Conservation (phyloP, 2,797 vertebrate species). For the Numenius phaeopus region DNA sequence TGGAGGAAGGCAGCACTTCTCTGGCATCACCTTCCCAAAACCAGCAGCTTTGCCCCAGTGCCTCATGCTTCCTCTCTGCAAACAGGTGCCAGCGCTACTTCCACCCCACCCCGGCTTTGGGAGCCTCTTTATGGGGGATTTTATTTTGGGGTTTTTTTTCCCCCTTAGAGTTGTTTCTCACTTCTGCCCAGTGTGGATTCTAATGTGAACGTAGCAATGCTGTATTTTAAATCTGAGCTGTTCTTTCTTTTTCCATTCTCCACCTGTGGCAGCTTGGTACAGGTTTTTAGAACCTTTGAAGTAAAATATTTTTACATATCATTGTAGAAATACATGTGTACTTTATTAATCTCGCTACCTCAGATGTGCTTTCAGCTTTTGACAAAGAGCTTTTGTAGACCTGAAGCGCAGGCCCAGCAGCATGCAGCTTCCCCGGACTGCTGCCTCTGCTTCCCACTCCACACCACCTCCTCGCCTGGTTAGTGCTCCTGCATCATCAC, state of each 20-base stretch:
- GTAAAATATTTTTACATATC: neutral
- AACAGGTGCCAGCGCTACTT: neutral
- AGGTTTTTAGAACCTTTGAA: neutral
- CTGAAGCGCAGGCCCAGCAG: neutral
- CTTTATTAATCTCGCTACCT: neutral
- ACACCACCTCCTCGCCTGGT: neutral
- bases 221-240: neutral
- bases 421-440: neutral
- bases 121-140: neutral
- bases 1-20: fast-evolving
- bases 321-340: neutral
- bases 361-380: neutral
- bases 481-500: neutral
- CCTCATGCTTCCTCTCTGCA: fast-evolving
- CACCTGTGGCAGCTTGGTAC: neutral
- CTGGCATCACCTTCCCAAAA: fast-evolving
- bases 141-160: too few relatives aligned
- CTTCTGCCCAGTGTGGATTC: neutral
- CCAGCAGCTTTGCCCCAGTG: fast-evolving
- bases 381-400: neutral
- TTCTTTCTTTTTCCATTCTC: neutral
- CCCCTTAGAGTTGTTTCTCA: neutral
- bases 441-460: neutral
- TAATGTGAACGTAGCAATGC: neutral
- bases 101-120: neutral